Percentiles rank a stretch among this genome's conserved stretches.
Conservation (phyloP, 2,797 vertebrate species). For the Monodelphis domestica region DNA sequence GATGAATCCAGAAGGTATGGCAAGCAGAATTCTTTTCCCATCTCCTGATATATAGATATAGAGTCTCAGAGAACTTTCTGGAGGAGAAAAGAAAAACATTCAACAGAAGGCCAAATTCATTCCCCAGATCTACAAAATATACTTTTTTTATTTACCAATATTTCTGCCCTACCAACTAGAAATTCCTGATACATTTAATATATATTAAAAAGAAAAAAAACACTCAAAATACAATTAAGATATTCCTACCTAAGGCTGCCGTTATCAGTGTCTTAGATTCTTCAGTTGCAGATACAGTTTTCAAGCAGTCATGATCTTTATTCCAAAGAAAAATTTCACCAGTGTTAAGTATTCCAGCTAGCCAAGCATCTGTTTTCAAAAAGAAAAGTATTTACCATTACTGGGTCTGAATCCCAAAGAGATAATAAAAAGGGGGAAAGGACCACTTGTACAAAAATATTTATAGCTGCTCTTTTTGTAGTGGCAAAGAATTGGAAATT, state of each 20-base stretch:
- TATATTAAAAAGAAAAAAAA: constrained; percentile 45
- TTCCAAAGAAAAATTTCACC: constrained; percentile 97
- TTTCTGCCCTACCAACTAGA: constrained; percentile 19
- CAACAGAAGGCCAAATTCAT: constrained; percentile 46
- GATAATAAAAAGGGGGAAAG: too few relatives aligned
- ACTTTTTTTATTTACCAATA: not conserved
- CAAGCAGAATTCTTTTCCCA: constrained; percentile 89
- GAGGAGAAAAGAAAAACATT: constrained; percentile 27
- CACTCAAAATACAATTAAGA: constrained; percentile 11
- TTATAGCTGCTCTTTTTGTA: too few relatives aligned
- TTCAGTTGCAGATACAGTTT: constrained; percentile 85
- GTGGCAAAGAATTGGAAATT: too few relatives aligned
- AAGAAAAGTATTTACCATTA: too few relatives aligned
- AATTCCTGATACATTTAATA: constrained; percentile 20
- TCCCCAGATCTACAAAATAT: not conserved
- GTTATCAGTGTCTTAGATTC: constrained; percentile 86
- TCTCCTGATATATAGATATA: constrained; percentile 91
- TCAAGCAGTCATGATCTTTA: constrained; percentile 92
- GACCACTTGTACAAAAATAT: too few relatives aligned
- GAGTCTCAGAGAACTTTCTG: constrained; percentile 84
- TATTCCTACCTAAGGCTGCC: constrained; percentile 84
- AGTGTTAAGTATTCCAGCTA: constrained; percentile 91
- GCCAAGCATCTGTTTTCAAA: constrained; percentile 90
- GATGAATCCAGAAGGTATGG: constrained; percentile 85
- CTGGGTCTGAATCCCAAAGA: too few relatives aligned